Evolutionary conservation across 2,888 invertebrate species (phyloP).

Genomic region (Pasiphila rectangulata): DNA sequence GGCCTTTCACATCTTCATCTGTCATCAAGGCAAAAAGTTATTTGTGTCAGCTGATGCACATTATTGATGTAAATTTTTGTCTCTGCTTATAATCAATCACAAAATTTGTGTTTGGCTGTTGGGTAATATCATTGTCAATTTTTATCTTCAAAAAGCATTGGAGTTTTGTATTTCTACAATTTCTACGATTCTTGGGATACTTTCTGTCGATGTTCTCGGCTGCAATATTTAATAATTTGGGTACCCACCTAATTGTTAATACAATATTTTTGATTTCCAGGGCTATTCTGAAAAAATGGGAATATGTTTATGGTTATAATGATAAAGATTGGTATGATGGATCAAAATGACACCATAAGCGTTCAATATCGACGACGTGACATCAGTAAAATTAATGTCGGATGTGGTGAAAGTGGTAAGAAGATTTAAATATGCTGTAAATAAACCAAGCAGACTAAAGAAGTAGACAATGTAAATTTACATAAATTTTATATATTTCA

Average conservation of each 20-base stretch:
- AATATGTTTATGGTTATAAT: too few relatives aligned
- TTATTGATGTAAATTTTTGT: conserved; percentile 18
- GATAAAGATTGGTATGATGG: too few relatives aligned
- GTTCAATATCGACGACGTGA: too few relatives aligned
- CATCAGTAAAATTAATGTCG: too few relatives aligned
- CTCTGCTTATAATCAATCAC: conserved; percentile 12
- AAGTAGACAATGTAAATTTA: too few relatives aligned
- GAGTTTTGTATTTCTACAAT: conserved; percentile 1
- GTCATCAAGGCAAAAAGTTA: conserved; percentile 33
- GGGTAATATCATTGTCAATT: conserved; percentile 8
- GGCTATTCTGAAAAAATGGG: not conserved
- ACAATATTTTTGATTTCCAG: conserved; percentile 8
- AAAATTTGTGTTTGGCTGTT: conserved; percentile 6
- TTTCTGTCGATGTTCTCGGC: not conserved
- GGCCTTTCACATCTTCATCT: conserved; percentile 13
- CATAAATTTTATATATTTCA: too few relatives aligned
- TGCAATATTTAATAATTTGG: not conserved
- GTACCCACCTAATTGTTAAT: not conserved
- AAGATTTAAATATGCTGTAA: too few relatives aligned
- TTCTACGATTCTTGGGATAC: conserved; percentile 6
- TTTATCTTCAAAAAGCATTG: conserved; percentile 7
- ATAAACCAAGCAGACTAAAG: too few relatives aligned
- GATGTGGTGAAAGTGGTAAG: too few relatives aligned
- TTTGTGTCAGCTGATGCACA: conserved; percentile 30
- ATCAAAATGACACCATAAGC: too few relatives aligned